A percentile compares a stretch with the other conserved stretches of the same genome.
These are phyloP conservation scores for Dipodomys stephensi DNA, from an alignment of 2,113 vertebrate genomes.

Conservation along the genomic window DNA sequence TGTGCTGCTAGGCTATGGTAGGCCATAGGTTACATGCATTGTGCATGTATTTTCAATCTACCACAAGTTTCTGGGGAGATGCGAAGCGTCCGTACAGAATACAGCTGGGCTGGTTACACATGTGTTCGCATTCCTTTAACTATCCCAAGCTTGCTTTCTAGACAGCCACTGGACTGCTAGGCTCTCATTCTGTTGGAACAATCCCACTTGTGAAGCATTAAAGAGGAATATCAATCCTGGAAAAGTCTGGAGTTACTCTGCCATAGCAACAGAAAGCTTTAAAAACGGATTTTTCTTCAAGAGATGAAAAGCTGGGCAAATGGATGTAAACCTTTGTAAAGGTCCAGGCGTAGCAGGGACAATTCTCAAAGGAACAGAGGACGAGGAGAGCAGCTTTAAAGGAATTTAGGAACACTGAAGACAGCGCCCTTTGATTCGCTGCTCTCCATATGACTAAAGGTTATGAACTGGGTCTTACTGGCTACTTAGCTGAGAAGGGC, in stretches of 20 bases:
- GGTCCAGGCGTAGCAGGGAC: background rate
- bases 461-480: background rate
- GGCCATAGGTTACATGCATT: background rate
- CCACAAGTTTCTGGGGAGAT: background rate
- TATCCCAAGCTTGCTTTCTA: background rate
- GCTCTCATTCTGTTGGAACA: background rate
- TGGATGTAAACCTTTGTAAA: background rate
- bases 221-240: background rate
- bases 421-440: background rate
- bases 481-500: background rate
- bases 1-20: background rate
- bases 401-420: background rate
- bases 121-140: background rate
- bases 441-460: background rate
- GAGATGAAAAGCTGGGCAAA: constrained; percentile 24
- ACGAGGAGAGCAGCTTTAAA: background rate
- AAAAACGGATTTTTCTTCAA: constrained; percentile 14
- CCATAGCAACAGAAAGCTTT: background rate
- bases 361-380: background rate
- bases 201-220: background rate
- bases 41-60: background rate
- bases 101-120: too few species aligned
- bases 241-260: background rate
- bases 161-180: background rate
- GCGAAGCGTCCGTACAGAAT: background rate